Evolutionary conservation across 2,113 vertebrate species (phyloP).

Genomic region (Caranx melampygus): DNA sequence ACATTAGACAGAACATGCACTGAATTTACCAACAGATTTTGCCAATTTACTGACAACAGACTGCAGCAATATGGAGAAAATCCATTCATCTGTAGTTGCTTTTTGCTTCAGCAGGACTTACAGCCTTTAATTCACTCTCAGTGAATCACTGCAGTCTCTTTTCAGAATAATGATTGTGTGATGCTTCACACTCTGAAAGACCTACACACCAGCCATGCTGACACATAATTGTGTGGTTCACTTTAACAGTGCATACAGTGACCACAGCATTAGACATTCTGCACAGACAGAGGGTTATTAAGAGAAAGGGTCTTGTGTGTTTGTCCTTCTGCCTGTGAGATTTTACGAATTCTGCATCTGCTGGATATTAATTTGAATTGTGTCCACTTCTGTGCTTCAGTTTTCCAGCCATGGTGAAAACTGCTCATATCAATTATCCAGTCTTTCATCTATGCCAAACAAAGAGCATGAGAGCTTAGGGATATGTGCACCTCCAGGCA

Average conservation of each 20-base stretch:
- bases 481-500: constrained; percentile 6
- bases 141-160: constrained; percentile 21
- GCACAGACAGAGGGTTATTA: not conserved
- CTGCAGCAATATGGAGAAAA: not conserved
- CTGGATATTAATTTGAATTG: constrained; percentile 1
- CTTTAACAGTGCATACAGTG: constrained; percentile 1
- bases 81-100: not conserved
- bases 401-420: not conserved
- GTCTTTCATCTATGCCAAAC: constrained; percentile 33
- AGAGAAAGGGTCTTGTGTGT: constrained; percentile 3
- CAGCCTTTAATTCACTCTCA: not conserved
- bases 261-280: constrained; percentile 12
- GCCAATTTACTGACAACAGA: constrained; percentile 24
- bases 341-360: not conserved
- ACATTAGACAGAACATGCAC: constrained; percentile 2
- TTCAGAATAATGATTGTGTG: constrained; percentile 24
- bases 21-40: constrained; percentile 14
- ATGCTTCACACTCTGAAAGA: not conserved
- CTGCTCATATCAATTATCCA: constrained; percentile 24
- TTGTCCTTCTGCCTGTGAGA: not conserved
- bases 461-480: not conserved
- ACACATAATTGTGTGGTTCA: constrained; percentile 15
- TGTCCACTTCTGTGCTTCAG: not conserved
- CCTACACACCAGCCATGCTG: constrained; percentile 7
- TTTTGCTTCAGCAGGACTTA: not conserved